Evolutionary conservation across 1,140 invertebrate species (phyloP), one percentile per base, ranked within the genome.

Genomic region (Drusus annulatus): DNA sequence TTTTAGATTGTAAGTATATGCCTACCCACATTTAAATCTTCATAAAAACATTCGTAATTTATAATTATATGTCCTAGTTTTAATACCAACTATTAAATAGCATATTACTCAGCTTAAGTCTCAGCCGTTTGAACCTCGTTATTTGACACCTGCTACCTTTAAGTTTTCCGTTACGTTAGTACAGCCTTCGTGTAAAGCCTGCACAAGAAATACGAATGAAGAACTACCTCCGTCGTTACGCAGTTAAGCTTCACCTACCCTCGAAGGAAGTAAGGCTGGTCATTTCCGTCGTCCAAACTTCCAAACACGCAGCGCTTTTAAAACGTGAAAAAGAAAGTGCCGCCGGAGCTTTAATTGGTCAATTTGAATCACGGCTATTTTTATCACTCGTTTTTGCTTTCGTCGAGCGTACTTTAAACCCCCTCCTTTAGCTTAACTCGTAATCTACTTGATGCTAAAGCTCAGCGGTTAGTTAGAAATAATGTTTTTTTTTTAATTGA

Each of bases 261-360:
- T 71, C 15, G 52, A 23, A 51, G 68, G 68, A 71, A 71, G 36
- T 71, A 19, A 21, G 68, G 68, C 3, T 19, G 68, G 36, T 71
- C 68, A 71, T 50, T 23, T 71, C 68, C 68, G 68, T 45, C 68
- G 68, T 71, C 68, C 68, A 19, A 71, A 51, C 51, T 71, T 71
- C 23, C 68, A 71, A 52, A 50, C 68, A 71, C 68, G 68, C 68
- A 52, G 68, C 21, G 51, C 68, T 71, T 71, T 71, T 71, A 52
- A 23, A 36, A 25, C n/a, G 3, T 23, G 10, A 25, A n/a, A n/a
- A n/a, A n/a, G n/a, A 65, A 28, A 25, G 25, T 25, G 28, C 19
- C 19, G 5, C 2, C 17, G n/a, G 36, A 21, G n/a, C 36, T 23
- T 21, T 71, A 71, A 71, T 71, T 71, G 68, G 68, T 50, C 68